Evolutionary conservation across 2,113 vertebrate species (phyloP).

Genomic region (Cebidichthys violaceus): DNA sequence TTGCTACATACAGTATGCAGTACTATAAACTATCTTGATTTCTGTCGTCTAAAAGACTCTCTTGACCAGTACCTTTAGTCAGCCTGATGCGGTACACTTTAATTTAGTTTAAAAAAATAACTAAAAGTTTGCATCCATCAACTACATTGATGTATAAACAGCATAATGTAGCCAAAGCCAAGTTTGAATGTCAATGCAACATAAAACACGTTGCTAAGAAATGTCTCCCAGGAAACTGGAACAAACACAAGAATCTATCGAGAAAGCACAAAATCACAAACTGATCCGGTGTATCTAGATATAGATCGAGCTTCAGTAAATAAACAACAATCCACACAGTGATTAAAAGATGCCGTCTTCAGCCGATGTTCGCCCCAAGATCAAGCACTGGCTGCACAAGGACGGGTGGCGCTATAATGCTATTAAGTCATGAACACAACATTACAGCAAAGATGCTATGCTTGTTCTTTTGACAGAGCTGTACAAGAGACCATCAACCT

Average conservation of each 20-base stretch:
- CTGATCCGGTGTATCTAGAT: slow-evolving; percentile 63
- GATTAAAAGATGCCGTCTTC: slow-evolving; percentile 62
- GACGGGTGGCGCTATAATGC: slow-evolving; percentile 39
- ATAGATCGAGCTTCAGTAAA: slow-evolving; percentile 52
- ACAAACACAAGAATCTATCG: slow-evolving; percentile 27
- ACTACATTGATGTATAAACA: slow-evolving; percentile 32
- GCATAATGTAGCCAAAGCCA: slow-evolving; percentile 33
- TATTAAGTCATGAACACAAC: slow-evolving; percentile 23
- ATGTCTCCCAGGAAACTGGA: slow-evolving; percentile 35
- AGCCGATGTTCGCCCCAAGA: slow-evolving; percentile 38
- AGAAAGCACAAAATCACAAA: slow-evolving; percentile 50
- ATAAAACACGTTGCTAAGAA: slow-evolving; percentile 21
- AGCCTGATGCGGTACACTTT: slow-evolving; percentile 6
- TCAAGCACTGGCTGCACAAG: slow-evolving; percentile 47
- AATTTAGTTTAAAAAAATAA: slow-evolving; percentile 39
- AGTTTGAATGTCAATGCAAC: slow-evolving; percentile 54
- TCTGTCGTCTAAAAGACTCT: slow-evolving; percentile 18
- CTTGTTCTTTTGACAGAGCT: slow-evolving; percentile 4
- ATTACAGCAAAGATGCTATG: slow-evolving; percentile 29
- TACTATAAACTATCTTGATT: slow-evolving; percentile 25
- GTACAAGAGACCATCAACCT: slow-evolving; percentile 28
- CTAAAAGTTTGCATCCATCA: slow-evolving; percentile 33
- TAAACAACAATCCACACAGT: slow-evolving; percentile 69
- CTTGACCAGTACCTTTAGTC: slow-evolving; percentile 1
- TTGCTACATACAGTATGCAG: slow-evolving; percentile 64